Conservation (phyloP, 2,113 vertebrate genomes). For the Excalfactoria chinensis region DNA sequence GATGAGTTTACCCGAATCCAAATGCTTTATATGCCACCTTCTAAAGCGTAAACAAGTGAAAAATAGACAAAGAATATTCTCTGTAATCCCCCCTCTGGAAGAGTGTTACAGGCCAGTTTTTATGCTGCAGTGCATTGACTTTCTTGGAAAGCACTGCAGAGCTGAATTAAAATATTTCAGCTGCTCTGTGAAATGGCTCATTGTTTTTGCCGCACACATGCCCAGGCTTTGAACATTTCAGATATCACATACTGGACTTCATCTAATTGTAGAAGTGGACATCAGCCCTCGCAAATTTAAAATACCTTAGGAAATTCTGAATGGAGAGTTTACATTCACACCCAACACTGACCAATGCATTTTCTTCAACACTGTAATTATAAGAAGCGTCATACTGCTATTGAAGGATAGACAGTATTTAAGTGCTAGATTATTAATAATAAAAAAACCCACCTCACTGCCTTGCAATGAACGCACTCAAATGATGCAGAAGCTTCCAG, state of each 20-base stretch:
- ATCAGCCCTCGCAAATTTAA: neutral
- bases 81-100: slow-evolving; percentile 47
- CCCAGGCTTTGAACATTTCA: neutral
- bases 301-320: neutral
- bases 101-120: slow-evolving; percentile 63
- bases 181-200: slow-evolving; percentile 48
- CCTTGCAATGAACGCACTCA: neutral
- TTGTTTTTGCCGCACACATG: slow-evolving; percentile 5
- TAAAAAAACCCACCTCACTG: neutral
- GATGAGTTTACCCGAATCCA: neutral
- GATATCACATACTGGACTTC: neutral
- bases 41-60: slow-evolving; percentile 33
- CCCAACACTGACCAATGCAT: neutral
- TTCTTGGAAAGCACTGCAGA: slow-evolving; percentile 69
- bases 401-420: neutral
- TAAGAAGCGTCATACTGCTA: neutral
- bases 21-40: neutral
- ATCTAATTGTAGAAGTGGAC: neutral
- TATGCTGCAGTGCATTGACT: slow-evolving; percentile 69
- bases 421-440: neutral
- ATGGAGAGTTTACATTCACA: neutral
- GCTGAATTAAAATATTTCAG: slow-evolving; percentile 68
- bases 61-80: slow-evolving; percentile 21
- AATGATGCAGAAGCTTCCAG: neutral
- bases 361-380: neutral